Evolutionary conservation across 2,797 vertebrate genomes (phyloP).

Genomic region (Antrozous pallidus): DNA sequence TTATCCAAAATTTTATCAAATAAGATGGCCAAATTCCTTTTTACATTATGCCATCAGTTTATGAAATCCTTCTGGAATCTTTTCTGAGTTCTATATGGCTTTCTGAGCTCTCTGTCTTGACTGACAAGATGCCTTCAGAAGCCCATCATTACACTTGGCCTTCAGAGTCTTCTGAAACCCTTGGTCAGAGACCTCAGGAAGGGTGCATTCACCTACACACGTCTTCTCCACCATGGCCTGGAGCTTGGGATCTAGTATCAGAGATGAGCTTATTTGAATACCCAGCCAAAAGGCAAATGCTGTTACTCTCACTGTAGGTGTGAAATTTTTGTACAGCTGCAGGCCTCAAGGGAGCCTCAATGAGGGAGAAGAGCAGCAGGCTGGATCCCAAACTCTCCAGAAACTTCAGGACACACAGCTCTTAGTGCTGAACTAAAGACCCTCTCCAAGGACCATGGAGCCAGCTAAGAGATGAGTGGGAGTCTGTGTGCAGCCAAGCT

Average conservation of each 20-base stretch:
- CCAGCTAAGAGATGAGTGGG: slow-evolving; percentile 49
- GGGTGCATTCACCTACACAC: background rate
- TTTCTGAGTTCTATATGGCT: background rate
- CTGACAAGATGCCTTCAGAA: background rate
- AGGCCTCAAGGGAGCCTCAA: rapidly evolving
- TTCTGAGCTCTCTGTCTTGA: background rate
- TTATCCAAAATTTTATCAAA: background rate
- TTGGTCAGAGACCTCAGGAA: too few species aligned
- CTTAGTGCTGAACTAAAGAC: slow-evolving; percentile 59
- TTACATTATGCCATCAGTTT: background rate
- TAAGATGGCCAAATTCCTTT: background rate
- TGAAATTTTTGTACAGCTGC: slow-evolving; percentile 14
- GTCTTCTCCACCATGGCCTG: background rate
- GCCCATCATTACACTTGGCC: too few species aligned
- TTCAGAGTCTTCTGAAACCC: too few species aligned
- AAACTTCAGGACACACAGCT: slow-evolving; percentile 42
- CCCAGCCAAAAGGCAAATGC: background rate
- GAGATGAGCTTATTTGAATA: slow-evolving; percentile 44
- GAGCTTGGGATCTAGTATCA: background rate
- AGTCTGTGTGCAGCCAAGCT: slow-evolving; percentile 55
- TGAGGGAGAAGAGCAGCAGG: background rate
- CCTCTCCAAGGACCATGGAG: slow-evolving; percentile 46
- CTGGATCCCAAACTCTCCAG: background rate
- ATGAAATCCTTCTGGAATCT: background rate
- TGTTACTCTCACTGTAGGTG: background rate